Conservation (phyloP, 2,797 vertebrate species). For the Aplochiton taeniatus region DNA sequence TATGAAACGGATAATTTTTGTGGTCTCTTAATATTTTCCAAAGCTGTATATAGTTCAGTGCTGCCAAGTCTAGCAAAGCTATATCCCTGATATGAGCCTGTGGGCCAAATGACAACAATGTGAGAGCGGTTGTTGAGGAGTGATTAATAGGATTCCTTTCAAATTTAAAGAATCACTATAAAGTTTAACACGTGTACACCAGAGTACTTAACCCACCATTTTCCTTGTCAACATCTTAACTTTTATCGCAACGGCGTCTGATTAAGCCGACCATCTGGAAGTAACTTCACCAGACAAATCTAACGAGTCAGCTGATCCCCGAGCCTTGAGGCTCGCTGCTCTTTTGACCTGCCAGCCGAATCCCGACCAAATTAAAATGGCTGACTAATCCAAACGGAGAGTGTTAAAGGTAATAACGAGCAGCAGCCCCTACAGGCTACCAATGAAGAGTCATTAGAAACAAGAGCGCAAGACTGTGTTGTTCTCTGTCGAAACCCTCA, state of each 20-base stretch:
- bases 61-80: too few relatives aligned
- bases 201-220: too few relatives aligned
- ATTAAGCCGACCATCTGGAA: conserved; percentile 54
- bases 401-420: conserved; percentile 41
- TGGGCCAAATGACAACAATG: too few relatives aligned
- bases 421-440: conserved; percentile 27
- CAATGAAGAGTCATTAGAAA: conserved; percentile 41
- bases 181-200: too few relatives aligned
- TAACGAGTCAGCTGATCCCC: conserved; percentile 45
- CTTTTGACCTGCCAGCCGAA: conserved; percentile 40
- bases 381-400: conserved; percentile 20
- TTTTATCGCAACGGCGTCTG: neutral
- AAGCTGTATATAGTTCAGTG: too few relatives aligned
- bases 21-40: too few relatives aligned
- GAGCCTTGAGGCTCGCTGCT: conserved; percentile 13
- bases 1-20: too few relatives aligned
- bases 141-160: too few relatives aligned
- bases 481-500: conserved; percentile 30
- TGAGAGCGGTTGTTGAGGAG: too few relatives aligned
- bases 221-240: too few relatives aligned
- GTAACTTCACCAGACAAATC: conserved; percentile 16
- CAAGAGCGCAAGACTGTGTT: conserved; percentile 35
- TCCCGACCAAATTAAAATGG: conserved; percentile 32
- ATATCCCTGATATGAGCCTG: too few relatives aligned
- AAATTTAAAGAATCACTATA: too few relatives aligned